These are phyloP conservation scores for Perdita meconis DNA, from an alignment of 2,888 invertebrate genomes.

Conservation along the genomic window DNA sequence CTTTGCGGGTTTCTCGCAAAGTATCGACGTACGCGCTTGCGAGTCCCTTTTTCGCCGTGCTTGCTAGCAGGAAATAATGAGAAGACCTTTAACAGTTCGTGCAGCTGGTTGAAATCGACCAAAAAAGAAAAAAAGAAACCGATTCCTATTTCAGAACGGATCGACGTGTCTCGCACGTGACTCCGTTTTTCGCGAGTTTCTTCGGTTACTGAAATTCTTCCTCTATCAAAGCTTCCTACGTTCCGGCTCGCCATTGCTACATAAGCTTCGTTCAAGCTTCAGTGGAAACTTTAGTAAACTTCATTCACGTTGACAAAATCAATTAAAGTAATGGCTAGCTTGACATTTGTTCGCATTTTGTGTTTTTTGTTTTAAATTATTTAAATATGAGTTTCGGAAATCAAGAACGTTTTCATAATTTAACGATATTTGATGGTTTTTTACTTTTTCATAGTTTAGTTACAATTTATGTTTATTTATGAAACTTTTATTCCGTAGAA, in stretches of 20 bases:
- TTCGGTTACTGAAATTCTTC: neutral
- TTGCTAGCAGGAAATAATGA: constrained; percentile 38
- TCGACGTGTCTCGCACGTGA: constrained; percentile 36
- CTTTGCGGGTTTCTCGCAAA: constrained; percentile 48
- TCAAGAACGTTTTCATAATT: too few species aligned
- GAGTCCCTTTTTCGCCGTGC: constrained; percentile 9
- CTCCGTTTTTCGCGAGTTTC: neutral
- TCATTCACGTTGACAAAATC: too few species aligned
- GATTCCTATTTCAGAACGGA: neutral
- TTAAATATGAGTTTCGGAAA: too few species aligned
- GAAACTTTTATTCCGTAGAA: too few species aligned
- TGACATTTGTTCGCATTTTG: too few species aligned
- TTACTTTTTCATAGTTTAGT: too few species aligned
- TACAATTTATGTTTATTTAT: too few species aligned
- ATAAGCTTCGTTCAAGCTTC: too few species aligned
- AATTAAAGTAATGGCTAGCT: too few species aligned
- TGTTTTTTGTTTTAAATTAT: too few species aligned
- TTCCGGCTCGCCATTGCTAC: neutral
- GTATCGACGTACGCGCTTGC: constrained; percentile 31
- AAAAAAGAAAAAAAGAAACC: neutral
- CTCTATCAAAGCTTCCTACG: neutral
- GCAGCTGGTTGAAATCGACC: constrained; percentile 18
- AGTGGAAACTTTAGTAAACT: too few species aligned
- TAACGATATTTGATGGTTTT: too few species aligned
- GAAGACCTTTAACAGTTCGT: constrained; percentile 50